Percentiles rank a stretch among this genome's conserved stretches.
phyloP scores from a whole-genome alignment of 1,140 invertebrate species.

The Laupala kohalensis region DNA sequence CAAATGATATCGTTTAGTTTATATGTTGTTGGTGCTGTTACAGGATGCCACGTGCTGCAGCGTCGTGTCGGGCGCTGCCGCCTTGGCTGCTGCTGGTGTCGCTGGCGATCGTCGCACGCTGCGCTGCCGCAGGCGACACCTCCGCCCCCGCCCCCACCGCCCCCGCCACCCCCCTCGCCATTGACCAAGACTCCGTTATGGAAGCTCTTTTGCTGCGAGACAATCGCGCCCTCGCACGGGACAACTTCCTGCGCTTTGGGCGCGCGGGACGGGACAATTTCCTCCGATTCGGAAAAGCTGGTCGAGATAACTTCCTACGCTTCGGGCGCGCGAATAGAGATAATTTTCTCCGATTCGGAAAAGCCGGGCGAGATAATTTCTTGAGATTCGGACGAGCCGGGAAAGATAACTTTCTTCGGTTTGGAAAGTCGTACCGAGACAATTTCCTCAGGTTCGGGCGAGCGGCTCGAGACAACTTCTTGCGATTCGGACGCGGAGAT shows the following conservation, averaged over 20 bases:
- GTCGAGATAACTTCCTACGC: background rate
- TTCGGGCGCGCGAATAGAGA: background rate
- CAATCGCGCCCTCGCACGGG: too few species aligned
- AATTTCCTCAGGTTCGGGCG: background rate
- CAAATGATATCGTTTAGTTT: too few species aligned
- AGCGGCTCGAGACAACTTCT: background rate
- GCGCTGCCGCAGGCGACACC: too few species aligned
- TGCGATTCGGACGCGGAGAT: background rate
- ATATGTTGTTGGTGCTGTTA: too few species aligned
- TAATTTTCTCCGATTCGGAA: background rate
- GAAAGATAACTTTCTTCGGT: too few species aligned
- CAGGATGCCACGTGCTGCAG: too few species aligned
- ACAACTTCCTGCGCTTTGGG: background rate
- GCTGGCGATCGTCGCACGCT: background rate
- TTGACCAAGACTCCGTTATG: background rate
- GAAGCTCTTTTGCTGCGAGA: background rate
- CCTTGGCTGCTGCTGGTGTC: background rate
- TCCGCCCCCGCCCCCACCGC: too few species aligned
- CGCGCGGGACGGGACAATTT: background rate
- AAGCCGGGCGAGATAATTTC: background rate
- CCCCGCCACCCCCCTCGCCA: too few species aligned
- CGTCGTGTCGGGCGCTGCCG: too few species aligned
- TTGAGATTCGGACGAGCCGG: background rate
- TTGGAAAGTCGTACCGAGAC: background rate
- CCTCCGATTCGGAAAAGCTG: background rate